These are phyloP conservation scores for Megaceryle alcyon DNA, from an alignment of 2,797 vertebrate genomes.

Conservation along the genomic window DNA sequence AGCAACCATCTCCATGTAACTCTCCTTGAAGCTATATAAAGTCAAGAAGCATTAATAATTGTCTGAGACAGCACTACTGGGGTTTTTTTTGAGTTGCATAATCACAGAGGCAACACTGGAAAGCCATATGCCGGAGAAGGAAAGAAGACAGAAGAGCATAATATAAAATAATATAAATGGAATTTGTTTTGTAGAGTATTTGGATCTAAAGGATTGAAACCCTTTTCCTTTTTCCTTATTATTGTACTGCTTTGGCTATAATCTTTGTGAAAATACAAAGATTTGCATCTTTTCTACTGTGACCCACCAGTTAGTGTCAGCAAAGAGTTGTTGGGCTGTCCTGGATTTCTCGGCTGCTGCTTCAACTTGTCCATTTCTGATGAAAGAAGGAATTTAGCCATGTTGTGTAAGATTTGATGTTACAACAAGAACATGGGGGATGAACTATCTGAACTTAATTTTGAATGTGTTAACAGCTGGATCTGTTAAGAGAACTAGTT, in stretches of 20 bases:
- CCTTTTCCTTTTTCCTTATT: slow-evolving; percentile 10
- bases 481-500: not conserved
- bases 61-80: not conserved
- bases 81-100: not conserved
- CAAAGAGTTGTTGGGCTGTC: not conserved
- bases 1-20: not conserved
- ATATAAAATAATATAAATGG: not conserved
- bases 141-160: not conserved
- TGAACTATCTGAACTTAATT: not conserved
- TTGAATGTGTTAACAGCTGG: not conserved
- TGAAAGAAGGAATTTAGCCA: not conserved
- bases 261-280: not conserved
- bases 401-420: not conserved
- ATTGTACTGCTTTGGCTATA: not conserved
- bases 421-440: not conserved
- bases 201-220: not conserved
- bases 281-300: not conserved
- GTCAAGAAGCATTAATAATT: not conserved
- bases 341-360: slow-evolving; percentile 5
- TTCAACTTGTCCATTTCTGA: slow-evolving; percentile 19
- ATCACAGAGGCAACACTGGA: not conserved
- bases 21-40: slow-evolving; percentile 29
- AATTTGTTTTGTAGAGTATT: slow-evolving; percentile 8
- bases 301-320: not conserved
- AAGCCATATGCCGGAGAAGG: not conserved